Percentiles rank a stretch among this genome's conserved stretches.
These are phyloP conservation scores for Stegastes partitus DNA, from an alignment of 2,113 vertebrate genomes.

Conservation along the genomic window DNA sequence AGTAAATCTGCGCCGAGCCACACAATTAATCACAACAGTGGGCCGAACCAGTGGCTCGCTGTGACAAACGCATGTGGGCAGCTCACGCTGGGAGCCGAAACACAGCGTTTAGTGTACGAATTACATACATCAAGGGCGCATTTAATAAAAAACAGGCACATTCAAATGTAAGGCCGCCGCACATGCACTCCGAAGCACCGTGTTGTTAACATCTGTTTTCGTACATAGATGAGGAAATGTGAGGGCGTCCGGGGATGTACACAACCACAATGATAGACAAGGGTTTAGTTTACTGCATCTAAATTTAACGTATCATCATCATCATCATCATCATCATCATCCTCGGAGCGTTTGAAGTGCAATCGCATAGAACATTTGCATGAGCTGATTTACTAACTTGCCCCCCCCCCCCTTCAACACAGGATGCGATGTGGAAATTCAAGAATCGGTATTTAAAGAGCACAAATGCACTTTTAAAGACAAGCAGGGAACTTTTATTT, in stretches of 20 bases:
- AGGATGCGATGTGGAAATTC: slow-evolving; percentile 44
- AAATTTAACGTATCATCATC: slow-evolving; percentile 49
- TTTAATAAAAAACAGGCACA: slow-evolving; percentile 51
- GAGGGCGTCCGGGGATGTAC: slow-evolving; percentile 49
- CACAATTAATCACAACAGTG: slow-evolving; percentile 66
- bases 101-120: slow-evolving; percentile 23
- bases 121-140: slow-evolving; percentile 39
- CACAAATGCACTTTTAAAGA: slow-evolving; percentile 47
- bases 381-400: slow-evolving; percentile 50
- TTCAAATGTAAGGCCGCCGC: slow-evolving; percentile 21
- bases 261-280: slow-evolving; percentile 56
- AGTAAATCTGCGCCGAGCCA: slow-evolving; percentile 50
- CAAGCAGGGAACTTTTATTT: slow-evolving; percentile 50
- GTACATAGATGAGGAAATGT: slow-evolving; percentile 44
- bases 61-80: slow-evolving; percentile 62
- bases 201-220: slow-evolving; percentile 53
- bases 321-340: slow-evolving; percentile 32
- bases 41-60: slow-evolving; percentile 51
- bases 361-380: slow-evolving; percentile 43
- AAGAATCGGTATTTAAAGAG: slow-evolving; percentile 48
- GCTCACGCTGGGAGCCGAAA: slow-evolving; percentile 53
- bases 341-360: slow-evolving; percentile 42
- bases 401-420: slow-evolving; percentile 30
- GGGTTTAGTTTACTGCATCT: slow-evolving; percentile 44
- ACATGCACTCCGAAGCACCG: background rate